Conservation (phyloP, 2,113 vertebrate species). For the Nibea albiflora region DNA sequence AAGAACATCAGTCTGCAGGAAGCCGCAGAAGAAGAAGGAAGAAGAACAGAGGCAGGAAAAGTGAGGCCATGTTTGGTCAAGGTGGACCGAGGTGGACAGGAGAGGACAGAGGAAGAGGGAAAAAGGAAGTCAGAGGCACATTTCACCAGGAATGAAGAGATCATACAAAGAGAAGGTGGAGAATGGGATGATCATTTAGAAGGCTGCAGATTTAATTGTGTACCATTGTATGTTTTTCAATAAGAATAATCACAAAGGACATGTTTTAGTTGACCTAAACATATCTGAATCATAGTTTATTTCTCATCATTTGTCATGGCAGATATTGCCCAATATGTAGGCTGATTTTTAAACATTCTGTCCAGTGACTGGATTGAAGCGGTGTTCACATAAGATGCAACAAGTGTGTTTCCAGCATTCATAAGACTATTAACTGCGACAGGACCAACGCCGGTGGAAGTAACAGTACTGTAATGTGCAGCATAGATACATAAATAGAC, state of each 20-base stretch:
- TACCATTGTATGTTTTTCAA: neutral
- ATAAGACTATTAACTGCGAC: neutral
- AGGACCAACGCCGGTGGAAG: too few species aligned
- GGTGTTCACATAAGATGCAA: too few species aligned
- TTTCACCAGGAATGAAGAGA: conserved; percentile 6
- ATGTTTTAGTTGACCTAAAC: neutral
- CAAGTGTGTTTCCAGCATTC: neutral
- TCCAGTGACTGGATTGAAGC: neutral
- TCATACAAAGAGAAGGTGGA: neutral
- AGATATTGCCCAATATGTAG: neutral
- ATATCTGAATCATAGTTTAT: neutral
- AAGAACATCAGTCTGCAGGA: conserved; percentile 95
- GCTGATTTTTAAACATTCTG: neutral
- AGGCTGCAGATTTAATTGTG: neutral
- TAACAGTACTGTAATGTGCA: too few species aligned
- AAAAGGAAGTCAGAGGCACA: neutral
- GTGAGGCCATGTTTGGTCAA: conserved; percentile 13
- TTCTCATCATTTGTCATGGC: too few species aligned
- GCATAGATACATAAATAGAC: too few species aligned
- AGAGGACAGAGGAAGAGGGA: neutral
- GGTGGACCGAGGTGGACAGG: neutral
- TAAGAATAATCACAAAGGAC: neutral
- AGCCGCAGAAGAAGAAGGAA: conserved; percentile 64
- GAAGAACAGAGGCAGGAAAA: conserved; percentile 31
- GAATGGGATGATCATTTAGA: neutral